Conservation (phyloP, 2,113 vertebrate genomes). For the Cephalopterus ornatus region DNA sequence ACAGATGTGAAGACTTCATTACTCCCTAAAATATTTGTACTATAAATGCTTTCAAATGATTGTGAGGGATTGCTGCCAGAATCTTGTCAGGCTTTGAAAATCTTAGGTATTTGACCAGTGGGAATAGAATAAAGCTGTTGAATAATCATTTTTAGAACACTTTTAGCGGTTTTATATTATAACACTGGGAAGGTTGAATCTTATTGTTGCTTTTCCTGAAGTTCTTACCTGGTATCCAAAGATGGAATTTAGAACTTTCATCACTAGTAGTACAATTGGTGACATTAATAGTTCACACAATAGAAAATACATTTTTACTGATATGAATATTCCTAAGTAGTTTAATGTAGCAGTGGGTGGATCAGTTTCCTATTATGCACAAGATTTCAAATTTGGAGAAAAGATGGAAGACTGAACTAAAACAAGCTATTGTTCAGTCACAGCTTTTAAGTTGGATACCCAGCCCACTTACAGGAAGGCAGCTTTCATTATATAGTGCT, state of each 20-base stretch:
- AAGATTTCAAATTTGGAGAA: neutral
- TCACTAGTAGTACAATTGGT: neutral
- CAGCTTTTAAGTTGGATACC: neutral
- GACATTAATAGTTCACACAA: neutral
- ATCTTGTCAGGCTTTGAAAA: neutral
- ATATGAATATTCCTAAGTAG: neutral
- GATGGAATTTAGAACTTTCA: neutral
- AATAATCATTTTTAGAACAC: neutral
- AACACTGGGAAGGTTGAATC: neutral
- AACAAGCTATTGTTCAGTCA: neutral
- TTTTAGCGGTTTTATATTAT: neutral
- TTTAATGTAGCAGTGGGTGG: neutral
- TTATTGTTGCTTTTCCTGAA: neutral
- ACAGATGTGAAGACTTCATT: neutral
- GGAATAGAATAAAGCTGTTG: neutral
- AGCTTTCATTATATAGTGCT: neutral
- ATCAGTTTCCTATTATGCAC: neutral
- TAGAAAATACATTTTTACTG: neutral
- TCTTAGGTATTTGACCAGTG: neutral
- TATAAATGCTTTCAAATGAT: neutral
- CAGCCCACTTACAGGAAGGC: neutral
- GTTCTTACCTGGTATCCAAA: neutral
- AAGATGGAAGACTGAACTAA: neutral
- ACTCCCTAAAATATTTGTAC: neutral
- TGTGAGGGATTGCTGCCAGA: neutral